Conservation (phyloP, 2,797 vertebrate genomes). For the Pseudotriccus pelzelni region DNA sequence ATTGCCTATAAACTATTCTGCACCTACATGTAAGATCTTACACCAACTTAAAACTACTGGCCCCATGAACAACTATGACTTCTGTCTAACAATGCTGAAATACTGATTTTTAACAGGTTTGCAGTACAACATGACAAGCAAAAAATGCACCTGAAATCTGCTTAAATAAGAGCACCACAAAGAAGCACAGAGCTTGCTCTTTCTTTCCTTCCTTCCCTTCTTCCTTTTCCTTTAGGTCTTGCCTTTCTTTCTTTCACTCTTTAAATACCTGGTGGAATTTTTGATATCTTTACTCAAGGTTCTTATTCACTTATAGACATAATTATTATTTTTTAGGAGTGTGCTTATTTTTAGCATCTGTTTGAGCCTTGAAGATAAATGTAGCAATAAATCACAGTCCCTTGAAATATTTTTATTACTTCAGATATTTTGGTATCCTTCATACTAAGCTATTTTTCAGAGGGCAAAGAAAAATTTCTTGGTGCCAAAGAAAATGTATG, state of each 20-base stretch:
- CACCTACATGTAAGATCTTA: background rate
- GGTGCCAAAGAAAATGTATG: background rate
- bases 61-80: background rate
- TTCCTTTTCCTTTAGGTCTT: background rate
- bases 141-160: background rate
- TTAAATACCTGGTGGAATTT: background rate
- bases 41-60: background rate
- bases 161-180: background rate
- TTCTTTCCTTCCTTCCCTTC: background rate
- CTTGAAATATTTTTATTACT: constrained; percentile 2
- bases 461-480: background rate
- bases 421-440: constrained; percentile 11
- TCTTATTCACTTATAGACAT: background rate
- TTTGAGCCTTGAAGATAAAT: constrained; percentile 20
- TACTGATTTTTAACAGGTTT: background rate
- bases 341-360: constrained; percentile 14
- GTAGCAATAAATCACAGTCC: background rate
- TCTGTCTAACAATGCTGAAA: background rate
- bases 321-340: background rate
- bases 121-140: background rate
- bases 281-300: background rate
- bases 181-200: background rate
- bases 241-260: background rate
- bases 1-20: background rate
- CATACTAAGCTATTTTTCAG: background rate